Percentiles rank a stretch among this genome's conserved stretches.
phyloP scores from a whole-genome alignment of 2,113 vertebrate species.

The Lichenostomus cassidix region DNA sequence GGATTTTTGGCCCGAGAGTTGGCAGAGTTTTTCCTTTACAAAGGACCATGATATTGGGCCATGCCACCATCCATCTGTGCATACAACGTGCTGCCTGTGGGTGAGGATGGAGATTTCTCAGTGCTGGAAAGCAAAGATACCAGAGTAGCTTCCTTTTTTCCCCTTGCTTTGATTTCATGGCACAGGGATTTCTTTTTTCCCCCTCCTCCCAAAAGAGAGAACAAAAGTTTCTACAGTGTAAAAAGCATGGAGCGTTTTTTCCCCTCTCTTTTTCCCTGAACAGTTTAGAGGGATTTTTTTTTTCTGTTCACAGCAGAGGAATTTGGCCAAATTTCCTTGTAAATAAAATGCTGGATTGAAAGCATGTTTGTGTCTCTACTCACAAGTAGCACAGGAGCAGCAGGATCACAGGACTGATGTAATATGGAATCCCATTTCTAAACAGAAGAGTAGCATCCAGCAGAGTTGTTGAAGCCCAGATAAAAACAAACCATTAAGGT shows the following conservation, averaged over 20 bases:
- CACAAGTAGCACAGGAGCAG: conserved; percentile 42
- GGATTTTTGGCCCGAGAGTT: background rate
- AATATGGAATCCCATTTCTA: conserved; percentile 56
- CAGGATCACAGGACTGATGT: conserved; percentile 20
- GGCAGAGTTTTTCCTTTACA: conserved; percentile 9
- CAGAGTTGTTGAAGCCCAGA: conserved; percentile 20
- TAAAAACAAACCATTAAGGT: conserved; percentile 45
- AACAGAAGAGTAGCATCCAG: conserved; percentile 49
- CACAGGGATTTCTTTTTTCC: background rate
- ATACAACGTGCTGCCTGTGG: background rate
- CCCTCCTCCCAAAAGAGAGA: background rate
- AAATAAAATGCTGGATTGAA: conserved; percentile 36
- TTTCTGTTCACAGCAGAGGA: background rate
- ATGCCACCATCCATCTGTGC: conserved; percentile 11
- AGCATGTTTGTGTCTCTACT: conserved; percentile 9
- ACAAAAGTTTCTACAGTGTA: background rate
- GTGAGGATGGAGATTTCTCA: background rate
- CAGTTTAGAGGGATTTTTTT: background rate
- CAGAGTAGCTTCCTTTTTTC: background rate
- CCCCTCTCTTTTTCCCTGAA: background rate
- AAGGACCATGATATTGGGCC: background rate
- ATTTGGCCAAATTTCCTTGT: conserved; percentile 47
- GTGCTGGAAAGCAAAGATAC: background rate
- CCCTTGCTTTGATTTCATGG: background rate
- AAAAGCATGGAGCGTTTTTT: background rate